Conservation (phyloP, 2,113 vertebrate species). For the Herpailurus yagouaroundi region DNA sequence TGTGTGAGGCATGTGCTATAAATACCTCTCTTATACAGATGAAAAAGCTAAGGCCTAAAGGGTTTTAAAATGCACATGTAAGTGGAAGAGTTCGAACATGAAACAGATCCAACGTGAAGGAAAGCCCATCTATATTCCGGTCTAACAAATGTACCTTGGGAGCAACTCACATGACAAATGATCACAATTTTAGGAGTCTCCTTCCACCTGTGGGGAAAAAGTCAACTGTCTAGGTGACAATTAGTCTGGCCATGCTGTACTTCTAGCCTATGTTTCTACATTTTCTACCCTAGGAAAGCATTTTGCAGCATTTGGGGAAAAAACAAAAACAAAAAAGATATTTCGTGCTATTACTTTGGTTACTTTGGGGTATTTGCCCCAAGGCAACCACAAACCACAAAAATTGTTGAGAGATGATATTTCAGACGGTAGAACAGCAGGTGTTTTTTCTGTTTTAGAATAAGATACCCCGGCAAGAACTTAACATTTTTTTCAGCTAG, state of each 20-base stretch:
- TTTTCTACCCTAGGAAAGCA: neutral
- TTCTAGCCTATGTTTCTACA: neutral
- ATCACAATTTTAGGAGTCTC: neutral
- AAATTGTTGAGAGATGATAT: neutral
- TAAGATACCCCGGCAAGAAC: neutral
- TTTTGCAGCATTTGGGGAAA: neutral
- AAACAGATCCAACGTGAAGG: neutral
- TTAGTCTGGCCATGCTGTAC: neutral
- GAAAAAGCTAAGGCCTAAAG: neutral
- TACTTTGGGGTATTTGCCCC: neutral
- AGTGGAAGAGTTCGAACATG: neutral
- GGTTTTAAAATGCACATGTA: neutral
- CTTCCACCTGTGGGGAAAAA: neutral
- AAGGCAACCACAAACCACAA: neutral
- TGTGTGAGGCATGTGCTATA: neutral
- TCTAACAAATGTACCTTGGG: neutral
- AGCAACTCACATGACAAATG: neutral
- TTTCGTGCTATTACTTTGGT: neutral
- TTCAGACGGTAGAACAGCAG: neutral
- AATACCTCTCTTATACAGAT: neutral
- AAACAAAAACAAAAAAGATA: neutral
- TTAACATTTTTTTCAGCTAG: neutral
- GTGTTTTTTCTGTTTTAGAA: neutral
- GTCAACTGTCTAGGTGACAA: neutral
- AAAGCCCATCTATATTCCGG: neutral